phyloP scores from a whole-genome alignment of 2,888 invertebrate species.

The Neria commutata region DNA sequence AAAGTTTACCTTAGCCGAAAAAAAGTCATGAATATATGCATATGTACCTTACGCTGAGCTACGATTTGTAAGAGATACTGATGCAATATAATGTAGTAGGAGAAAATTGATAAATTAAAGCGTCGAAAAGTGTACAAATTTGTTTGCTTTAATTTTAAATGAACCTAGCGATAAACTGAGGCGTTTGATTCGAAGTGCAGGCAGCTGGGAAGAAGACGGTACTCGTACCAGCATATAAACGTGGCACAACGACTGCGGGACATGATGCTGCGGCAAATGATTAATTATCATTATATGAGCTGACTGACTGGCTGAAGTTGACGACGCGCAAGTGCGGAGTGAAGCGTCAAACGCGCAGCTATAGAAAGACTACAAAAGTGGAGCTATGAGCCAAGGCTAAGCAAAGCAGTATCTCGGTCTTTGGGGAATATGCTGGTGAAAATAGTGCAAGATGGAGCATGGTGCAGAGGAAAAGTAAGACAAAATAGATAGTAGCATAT shows the following conservation, averaged over 20 bases:
- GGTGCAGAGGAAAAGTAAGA: not conserved
- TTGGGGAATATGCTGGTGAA: too few species aligned
- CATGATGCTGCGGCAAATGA: constrained; percentile 44
- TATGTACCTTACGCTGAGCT: too few species aligned
- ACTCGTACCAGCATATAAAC: constrained; percentile 52
- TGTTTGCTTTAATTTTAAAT: too few species aligned
- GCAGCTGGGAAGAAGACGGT: constrained; percentile 43
- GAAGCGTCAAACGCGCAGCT: not conserved
- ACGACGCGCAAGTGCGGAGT: not conserved
- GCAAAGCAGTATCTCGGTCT: not conserved
- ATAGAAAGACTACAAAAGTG: not conserved
- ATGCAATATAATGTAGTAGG: too few species aligned
- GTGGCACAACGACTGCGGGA: constrained; percentile 51
- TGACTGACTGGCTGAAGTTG: too few species aligned
- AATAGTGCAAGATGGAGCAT: not conserved
- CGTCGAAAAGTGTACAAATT: too few species aligned
- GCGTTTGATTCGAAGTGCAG: too few species aligned
- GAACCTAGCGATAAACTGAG: too few species aligned
- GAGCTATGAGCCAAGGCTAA: not conserved
- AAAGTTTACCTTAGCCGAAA: not conserved
- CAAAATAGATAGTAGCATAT: too few species aligned
- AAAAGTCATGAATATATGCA: not conserved
- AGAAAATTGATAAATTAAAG: too few species aligned
- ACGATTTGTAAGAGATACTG: too few species aligned
- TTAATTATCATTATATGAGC: constrained; percentile 37